phyloP scores from a whole-genome alignment of 2,888 invertebrate genomes.

The Aquatica leii region DNA sequence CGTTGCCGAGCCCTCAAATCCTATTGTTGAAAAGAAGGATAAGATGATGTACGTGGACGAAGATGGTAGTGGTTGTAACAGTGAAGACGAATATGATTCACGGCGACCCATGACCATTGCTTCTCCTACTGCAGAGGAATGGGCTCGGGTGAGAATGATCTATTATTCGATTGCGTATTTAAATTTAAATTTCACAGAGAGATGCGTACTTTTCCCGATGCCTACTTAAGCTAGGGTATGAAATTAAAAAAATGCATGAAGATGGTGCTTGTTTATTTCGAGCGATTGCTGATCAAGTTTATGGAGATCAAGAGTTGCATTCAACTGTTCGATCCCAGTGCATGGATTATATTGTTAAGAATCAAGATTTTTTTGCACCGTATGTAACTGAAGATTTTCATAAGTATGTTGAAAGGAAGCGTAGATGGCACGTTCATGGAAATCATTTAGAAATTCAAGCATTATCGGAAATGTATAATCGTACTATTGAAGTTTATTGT shows the following conservation, averaged over 20 bases:
- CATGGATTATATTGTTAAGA: constrained; percentile 90
- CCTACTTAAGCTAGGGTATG: constrained; percentile 77
- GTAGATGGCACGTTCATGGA: constrained; percentile 81
- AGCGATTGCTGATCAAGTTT: constrained; percentile 89
- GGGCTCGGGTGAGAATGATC: constrained; percentile 53
- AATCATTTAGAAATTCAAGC: constrained; percentile 93
- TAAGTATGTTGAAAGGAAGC: constrained; percentile 82
- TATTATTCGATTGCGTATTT: neutral
- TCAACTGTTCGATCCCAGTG: constrained; percentile 81
- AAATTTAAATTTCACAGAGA: constrained; percentile 45
- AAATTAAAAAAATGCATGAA: constrained; percentile 83
- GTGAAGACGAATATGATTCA: constrained; percentile 59
- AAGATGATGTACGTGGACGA: constrained; percentile 52
- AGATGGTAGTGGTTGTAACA: constrained; percentile 60
- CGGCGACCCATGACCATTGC: constrained; percentile 28
- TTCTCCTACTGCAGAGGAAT: constrained; percentile 57
- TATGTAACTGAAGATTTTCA: constrained; percentile 91
- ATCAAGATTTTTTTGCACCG: constrained; percentile 86
- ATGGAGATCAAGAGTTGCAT: constrained; percentile 92
- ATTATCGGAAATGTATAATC: constrained; percentile 87
- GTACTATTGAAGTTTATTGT: constrained; percentile 86
- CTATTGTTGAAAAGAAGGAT: constrained; percentile 46
- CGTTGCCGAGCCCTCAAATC: constrained; percentile 49
- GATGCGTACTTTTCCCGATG: constrained; percentile 57
- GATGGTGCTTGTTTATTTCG: constrained; percentile 91